A percentile compares a stretch with the other conserved stretches of the same genome.
Conservation (phyloP, 2,113 vertebrate species). For the Xenopus tropicalis region DNA sequence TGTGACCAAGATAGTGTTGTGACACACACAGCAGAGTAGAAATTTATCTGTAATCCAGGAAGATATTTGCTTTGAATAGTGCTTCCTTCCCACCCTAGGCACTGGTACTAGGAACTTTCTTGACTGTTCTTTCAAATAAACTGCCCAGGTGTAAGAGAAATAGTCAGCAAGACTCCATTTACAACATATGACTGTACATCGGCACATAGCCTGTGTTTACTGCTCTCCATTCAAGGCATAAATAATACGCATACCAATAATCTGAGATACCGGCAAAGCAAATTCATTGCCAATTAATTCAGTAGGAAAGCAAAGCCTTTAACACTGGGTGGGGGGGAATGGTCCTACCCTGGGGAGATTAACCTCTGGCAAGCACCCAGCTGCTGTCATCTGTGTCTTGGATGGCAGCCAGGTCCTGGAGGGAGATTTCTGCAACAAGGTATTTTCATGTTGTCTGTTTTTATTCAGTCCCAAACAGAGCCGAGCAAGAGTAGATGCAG, state of each 20-base stretch:
- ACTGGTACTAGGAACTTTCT: no score
- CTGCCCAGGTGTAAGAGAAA: no score
- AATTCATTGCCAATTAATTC: slow-evolving; percentile 27
- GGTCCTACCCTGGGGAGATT: slow-evolving; percentile 21
- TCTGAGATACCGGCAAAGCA: slow-evolving; percentile 7
- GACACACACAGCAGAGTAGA: no score
- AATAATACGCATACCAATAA: slow-evolving; percentile 9
- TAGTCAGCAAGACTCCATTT: no score
- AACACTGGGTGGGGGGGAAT: slow-evolving; percentile 16
- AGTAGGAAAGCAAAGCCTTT: slow-evolving; percentile 30
- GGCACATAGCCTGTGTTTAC: neutral
- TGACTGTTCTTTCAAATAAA: no score
- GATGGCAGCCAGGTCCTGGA: slow-evolving; percentile 15
- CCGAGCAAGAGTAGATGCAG: neutral
- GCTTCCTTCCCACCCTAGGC: no score
- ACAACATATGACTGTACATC: no score
- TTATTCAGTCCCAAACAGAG: slow-evolving; percentile 11
- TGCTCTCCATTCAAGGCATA: slow-evolving; percentile 3
- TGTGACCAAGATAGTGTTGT: no score
- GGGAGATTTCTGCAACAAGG: slow-evolving; percentile 33
- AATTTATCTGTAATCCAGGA: no score
- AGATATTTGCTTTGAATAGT: no score
- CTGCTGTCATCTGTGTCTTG: slow-evolving; percentile 21
- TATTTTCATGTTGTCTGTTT: slow-evolving; percentile 32
- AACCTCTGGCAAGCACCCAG: slow-evolving; percentile 38